Evolutionary conservation across 2,113 vertebrate species (phyloP).

Genomic region (Ariopsis seemanni): DNA sequence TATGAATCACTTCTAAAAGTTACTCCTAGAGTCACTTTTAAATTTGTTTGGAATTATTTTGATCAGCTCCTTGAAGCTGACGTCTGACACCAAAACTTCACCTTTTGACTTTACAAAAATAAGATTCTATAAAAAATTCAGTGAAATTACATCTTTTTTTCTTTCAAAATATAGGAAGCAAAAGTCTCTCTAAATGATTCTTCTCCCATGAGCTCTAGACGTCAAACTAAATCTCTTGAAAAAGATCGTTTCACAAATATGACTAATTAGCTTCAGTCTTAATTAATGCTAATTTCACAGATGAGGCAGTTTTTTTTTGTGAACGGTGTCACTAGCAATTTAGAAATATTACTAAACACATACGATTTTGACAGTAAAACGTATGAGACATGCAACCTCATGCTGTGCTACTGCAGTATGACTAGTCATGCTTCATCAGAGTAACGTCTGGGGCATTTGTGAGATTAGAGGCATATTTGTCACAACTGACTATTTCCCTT

Average conservation of each 20-base stretch:
- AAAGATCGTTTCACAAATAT: neutral
- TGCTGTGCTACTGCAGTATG: conserved; percentile 17
- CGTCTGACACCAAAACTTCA: neutral
- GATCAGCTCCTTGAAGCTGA: neutral
- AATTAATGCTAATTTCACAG: neutral
- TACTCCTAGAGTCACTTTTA: neutral
- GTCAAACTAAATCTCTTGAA: neutral
- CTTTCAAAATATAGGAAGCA: neutral
- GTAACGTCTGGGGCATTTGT: conserved; percentile 28
- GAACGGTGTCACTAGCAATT: neutral
- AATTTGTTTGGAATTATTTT: neutral
- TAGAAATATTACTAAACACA: conserved; percentile 10
- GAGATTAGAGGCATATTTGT: conserved; percentile 28
- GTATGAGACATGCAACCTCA: neutral
- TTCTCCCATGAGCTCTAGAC: neutral
- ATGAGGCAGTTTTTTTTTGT: neutral
- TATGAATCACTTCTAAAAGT: neutral
- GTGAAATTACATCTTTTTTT: neutral
- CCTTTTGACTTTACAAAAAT: neutral
- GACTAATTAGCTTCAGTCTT: neutral
- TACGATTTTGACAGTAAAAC: neutral
- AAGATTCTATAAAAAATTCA: neutral
- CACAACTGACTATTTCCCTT: conserved; percentile 20
- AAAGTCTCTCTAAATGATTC: neutral
- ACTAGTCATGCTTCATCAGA: conserved; percentile 4